A percentile compares a stretch with the other conserved stretches of the same genome.
phyloP scores from a whole-genome alignment of 2,797 vertebrate species.

The Bucorvus abyssinicus region DNA sequence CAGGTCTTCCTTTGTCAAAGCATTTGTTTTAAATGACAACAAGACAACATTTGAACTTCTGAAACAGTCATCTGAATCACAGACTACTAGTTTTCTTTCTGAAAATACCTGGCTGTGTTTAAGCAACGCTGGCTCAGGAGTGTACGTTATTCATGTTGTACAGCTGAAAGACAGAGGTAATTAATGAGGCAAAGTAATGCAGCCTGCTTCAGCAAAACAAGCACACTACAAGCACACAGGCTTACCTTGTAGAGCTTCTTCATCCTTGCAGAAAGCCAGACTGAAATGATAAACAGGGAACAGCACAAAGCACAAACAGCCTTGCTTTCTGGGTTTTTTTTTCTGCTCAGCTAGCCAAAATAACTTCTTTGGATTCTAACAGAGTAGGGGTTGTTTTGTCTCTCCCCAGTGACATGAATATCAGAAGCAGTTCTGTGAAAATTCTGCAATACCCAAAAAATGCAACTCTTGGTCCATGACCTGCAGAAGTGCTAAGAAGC shows the following conservation, averaged over 20 bases:
- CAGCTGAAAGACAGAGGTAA: not conserved
- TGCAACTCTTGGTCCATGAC: too few species aligned
- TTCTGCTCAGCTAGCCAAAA: not conserved
- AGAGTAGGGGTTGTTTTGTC: not conserved
- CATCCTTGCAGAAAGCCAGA: not conserved
- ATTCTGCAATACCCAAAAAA: not conserved
- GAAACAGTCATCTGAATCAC: not conserved
- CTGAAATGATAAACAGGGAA: not conserved
- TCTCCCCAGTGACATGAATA: rapidly evolving
- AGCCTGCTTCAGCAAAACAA: not conserved
- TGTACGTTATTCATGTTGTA: rapidly evolving
- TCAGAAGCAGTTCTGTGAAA: not conserved
- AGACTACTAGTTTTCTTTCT: not conserved
- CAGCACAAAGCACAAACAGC: not conserved
- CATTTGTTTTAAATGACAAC: not conserved
- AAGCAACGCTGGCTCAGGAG: not conserved
- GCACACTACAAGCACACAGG: not conserved
- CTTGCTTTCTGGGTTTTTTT: not conserved
- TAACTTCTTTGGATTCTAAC: not conserved
- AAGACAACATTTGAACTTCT: not conserved
- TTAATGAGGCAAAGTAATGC: not conserved
- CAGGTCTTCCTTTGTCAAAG: not conserved
- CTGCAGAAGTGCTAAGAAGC: not conserved
- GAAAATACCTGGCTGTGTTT: not conserved
- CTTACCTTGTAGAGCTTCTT: not conserved